Evolutionary conservation across 2,888 invertebrate species (phyloP).

Genomic region (Chaitophorus viminalis): DNA sequence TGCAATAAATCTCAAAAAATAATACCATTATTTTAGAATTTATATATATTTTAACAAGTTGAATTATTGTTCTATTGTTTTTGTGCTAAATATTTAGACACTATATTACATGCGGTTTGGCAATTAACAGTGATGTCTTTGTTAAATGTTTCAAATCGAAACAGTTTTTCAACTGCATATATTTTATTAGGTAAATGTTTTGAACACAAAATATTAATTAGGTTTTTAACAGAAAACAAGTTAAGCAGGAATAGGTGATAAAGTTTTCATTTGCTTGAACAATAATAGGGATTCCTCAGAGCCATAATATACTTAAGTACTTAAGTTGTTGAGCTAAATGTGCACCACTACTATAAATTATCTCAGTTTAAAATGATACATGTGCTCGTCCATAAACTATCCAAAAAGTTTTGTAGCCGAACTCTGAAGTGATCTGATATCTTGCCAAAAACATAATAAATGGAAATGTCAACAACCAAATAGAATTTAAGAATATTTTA

Average conservation of each 20-base stretch:
- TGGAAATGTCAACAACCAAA: not conserved
- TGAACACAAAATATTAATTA: no score
- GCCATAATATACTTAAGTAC: not conserved
- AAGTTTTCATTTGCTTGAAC: not conserved
- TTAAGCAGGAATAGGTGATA: not conserved
- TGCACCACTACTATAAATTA: conserved; percentile 1
- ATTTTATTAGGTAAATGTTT: no score
- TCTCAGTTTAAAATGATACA: conserved; percentile 29
- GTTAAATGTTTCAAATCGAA: no score
- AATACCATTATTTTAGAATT: no score
- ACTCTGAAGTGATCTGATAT: conserved; percentile 13
- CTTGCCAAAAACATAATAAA: conserved; percentile 37
- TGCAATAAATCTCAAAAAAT: no score
- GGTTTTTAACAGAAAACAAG: not conserved
- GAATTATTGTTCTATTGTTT: no score
- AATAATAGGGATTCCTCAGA: not conserved
- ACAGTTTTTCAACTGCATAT: no score
- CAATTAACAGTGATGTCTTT: no score
- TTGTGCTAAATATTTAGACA: no score
- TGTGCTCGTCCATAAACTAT: not conserved
- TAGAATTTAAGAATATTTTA: not conserved
- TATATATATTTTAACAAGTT: no score
- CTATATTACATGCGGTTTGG: no score
- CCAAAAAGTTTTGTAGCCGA: conserved; percentile 1
- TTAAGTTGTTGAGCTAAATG: not conserved